Base-by-base conservation (phyloP, 2,888 invertebrate species). In the Drosophila yooni region DNA sequence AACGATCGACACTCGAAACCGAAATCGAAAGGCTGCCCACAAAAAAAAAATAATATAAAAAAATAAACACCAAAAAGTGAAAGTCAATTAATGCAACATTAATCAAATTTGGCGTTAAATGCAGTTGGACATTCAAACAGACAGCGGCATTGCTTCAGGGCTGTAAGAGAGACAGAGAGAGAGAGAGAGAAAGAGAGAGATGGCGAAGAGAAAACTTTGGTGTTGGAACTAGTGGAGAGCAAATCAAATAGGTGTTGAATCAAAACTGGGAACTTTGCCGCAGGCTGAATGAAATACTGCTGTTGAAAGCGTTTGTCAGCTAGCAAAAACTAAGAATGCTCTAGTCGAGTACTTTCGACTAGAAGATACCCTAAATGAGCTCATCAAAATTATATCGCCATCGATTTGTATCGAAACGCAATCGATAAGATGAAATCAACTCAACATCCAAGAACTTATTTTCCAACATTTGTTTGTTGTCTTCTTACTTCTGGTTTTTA, bases 81-180 rank as follows among this genome's bases (percentile, higher is more conserved):
- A 91, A 91, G 91, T 91, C 91, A 90, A 91, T 90, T 84, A 91
- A 83, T 70, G 82, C 79, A 83, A 77, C 82, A 91, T 91, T 88
- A 88, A 91, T 91, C 85, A 85, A 50, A 33, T 43, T 57, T 52
- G 70, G 33, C 34, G 31, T 66, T 63, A 53, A 60, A 60, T 51
- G 62, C 70, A 76, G 50, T 46, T 18, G 7, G 34, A 27, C 3
- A 29, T 38, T 36, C 21, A 43, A 43, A 46, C 31, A 31, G 7
- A 11, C 27, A 48, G 52, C 31, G 40, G 34, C 33, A n/a, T 21
- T 40, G 46, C 15, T 36, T 52, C 33, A 38, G 48, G 31, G 18
- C 29, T 13, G 13, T 2, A 18, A 38, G 10, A 27, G 18, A n/a
- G 40, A 40, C n/a, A 40, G 40, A 40, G 18, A 18, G 7, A 18